Evolutionary conservation across 1,140 invertebrate genomes (phyloP).

Genomic region (Berghia stephanieae): DNA sequence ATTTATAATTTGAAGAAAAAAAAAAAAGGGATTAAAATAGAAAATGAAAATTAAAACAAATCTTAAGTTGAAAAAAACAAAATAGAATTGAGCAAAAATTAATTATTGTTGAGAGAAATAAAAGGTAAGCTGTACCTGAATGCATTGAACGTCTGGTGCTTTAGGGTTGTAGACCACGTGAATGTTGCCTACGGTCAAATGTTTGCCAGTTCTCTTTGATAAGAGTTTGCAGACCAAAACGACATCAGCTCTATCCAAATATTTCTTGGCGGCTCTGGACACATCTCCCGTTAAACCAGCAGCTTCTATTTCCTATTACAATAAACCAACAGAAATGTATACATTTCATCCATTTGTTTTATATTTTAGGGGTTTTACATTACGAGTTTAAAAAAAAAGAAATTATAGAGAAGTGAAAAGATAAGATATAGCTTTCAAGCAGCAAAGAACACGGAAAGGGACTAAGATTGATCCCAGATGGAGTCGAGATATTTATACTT

Average conservation of each 20-base stretch:
- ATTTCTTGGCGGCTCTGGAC: constrained; percentile 41
- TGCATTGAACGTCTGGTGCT: constrained; percentile 59
- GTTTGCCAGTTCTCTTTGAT: constrained; percentile 48
- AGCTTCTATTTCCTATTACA: constrained; percentile 46
- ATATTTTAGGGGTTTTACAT: too few relatives aligned
- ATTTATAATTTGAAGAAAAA: too few relatives aligned
- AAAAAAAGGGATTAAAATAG: neutral
- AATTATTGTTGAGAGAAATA: neutral
- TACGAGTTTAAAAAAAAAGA: too few relatives aligned
- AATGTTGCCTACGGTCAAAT: constrained; percentile 57
- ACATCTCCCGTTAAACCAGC: constrained; percentile 41
- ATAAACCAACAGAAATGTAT: too few relatives aligned
- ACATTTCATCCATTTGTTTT: too few relatives aligned
- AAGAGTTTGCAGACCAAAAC: constrained; percentile 48
- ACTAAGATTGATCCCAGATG: too few relatives aligned
- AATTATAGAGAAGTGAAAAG: too few relatives aligned
- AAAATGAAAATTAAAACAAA: constrained; percentile 13
- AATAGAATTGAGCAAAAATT: too few relatives aligned
- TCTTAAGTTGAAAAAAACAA: too few relatives aligned
- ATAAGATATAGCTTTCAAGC: too few relatives aligned
- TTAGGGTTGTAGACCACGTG: constrained; percentile 58
- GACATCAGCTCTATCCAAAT: constrained; percentile 53
- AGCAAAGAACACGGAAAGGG: too few relatives aligned
- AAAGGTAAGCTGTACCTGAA: constrained; percentile 53
- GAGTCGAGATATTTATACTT: too few relatives aligned